phyloP scores from a whole-genome alignment of 2,888 invertebrate species.

The Coelopa pilipes region DNA sequence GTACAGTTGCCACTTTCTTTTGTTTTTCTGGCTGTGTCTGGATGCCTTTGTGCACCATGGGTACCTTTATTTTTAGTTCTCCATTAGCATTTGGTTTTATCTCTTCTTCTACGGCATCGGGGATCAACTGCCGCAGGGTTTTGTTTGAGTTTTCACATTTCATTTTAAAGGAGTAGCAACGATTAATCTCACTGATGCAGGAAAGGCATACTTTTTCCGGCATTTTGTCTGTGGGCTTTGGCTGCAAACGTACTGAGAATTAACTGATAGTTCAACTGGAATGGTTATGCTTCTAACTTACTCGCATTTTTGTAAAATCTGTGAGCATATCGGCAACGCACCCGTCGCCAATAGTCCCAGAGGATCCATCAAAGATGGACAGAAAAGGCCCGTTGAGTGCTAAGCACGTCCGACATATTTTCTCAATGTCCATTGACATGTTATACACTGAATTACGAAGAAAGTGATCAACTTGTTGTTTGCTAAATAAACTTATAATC shows the following conservation, averaged over 20 bases:
- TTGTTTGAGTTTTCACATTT: constrained; percentile 64
- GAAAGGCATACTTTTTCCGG: constrained; percentile 63
- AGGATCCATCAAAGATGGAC: constrained; percentile 59
- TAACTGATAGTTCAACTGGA: neutral
- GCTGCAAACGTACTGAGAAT: constrained; percentile 48
- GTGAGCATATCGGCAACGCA: constrained; percentile 61
- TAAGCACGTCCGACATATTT: constrained; percentile 64
- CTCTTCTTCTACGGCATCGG: constrained; percentile 50
- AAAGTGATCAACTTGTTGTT: too few species aligned
- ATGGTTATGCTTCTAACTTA: constrained; percentile 39
- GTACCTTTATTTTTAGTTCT: too few species aligned
- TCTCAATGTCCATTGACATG: constrained; percentile 56
- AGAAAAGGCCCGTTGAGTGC: constrained; percentile 57
- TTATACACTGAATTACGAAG: too few species aligned
- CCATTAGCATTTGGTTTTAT: constrained; percentile 33
- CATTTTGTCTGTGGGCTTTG: constrained; percentile 60
- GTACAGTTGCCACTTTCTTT: neutral
- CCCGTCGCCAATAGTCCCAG: constrained; percentile 45
- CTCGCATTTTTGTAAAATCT: constrained; percentile 55
- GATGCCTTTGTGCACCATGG: constrained; percentile 16
- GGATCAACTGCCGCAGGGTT: constrained; percentile 60
- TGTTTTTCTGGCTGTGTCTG: constrained; percentile 28
- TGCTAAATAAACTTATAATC: too few species aligned
- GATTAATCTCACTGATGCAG: constrained; percentile 65
- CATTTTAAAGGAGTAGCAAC: constrained; percentile 64